phyloP scores from a whole-genome alignment of 2,888 invertebrate species.

The Allacma fusca region DNA sequence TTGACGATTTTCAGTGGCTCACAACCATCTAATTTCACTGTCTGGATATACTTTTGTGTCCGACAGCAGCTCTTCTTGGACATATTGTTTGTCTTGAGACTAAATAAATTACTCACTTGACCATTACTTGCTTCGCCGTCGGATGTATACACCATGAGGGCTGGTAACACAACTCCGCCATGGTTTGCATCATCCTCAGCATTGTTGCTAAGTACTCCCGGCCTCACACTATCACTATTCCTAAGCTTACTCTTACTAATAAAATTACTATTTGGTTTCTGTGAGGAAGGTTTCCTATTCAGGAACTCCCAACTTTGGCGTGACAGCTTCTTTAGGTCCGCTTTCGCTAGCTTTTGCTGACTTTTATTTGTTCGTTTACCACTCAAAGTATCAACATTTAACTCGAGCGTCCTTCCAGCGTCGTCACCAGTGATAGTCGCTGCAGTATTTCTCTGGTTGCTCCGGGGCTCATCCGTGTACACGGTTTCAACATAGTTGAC shows the following conservation, averaged over 20 bases:
- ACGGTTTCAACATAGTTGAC: constrained; percentile 10
- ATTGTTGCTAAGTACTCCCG: not conserved
- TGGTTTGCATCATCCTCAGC: not conserved
- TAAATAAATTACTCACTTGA: constrained; percentile 31
- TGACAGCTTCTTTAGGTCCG: constrained; percentile 55
- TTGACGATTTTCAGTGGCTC: constrained; percentile 58
- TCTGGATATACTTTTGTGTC: constrained; percentile 60
- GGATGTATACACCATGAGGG: constrained; percentile 59
- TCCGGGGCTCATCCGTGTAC: not conserved
- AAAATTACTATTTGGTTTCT: constrained; percentile 38
- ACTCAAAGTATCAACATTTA: not conserved
- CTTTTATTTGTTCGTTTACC: not conserved
- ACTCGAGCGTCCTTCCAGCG: not conserved
- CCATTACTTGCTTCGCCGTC: not conserved
- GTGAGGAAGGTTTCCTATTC: constrained; percentile 48
- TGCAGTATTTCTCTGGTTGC: not conserved
- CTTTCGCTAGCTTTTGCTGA: constrained; percentile 33
- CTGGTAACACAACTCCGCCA: constrained; percentile 54
- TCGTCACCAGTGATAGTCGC: not conserved
- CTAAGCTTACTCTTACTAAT: constrained; percentile 19
- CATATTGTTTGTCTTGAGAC: constrained; percentile 19
- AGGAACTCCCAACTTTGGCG: constrained; percentile 59
- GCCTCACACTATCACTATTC: constrained; percentile 28
- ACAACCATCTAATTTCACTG: constrained; percentile 59
- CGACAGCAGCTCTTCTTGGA: constrained; percentile 56